Conservation (phyloP, 2,797 vertebrate species). For the Streptopelia turtur region DNA sequence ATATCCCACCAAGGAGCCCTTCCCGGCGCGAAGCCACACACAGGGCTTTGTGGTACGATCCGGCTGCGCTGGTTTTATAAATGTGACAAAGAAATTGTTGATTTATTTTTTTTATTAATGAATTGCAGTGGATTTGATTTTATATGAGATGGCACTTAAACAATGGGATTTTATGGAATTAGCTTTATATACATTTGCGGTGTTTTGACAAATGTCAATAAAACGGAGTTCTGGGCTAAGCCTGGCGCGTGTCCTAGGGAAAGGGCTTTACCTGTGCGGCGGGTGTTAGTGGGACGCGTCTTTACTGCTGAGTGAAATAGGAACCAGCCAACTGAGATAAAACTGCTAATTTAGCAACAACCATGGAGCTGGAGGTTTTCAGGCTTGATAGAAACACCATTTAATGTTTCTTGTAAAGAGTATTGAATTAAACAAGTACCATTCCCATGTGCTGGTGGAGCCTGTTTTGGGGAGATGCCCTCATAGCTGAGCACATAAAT, state of each 20-base stretch:
- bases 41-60: constrained; percentile 2
- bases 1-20: background rate
- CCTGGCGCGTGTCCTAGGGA: background rate
- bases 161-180: constrained; percentile 31
- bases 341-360: background rate
- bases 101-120: background rate
- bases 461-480: background rate
- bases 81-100: background rate
- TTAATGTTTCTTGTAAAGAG: background rate
- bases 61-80: background rate
- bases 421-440: background rate
- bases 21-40: background rate
- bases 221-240: constrained; percentile 29
- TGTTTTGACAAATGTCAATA: constrained; percentile 59
- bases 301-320: background rate
- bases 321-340: background rate
- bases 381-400: background rate
- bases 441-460: background rate
- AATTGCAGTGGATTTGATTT: constrained; percentile 35
- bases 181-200: background rate
- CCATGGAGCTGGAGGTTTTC: background rate
- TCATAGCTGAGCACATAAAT: background rate
- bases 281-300: background rate
- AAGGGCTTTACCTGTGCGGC: background rate
- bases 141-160: constrained; percentile 36